Conservation (phyloP, 2,797 vertebrate species). For the Channa striata region DNA sequence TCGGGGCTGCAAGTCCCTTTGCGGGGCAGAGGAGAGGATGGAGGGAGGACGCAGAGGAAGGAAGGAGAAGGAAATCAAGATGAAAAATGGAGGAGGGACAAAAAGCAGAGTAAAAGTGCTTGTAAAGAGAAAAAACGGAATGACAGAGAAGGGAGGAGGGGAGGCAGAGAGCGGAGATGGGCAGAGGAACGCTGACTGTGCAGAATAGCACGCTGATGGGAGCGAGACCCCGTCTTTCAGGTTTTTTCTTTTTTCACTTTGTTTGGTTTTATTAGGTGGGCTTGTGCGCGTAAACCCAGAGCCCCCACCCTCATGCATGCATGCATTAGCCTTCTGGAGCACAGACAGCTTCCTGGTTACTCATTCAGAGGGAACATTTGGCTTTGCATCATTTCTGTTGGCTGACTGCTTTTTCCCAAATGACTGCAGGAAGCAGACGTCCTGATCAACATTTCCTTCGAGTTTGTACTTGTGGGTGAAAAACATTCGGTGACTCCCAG, state of each 20-base stretch:
- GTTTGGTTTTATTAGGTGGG: slow-evolving; percentile 42
- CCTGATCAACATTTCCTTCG: neutral
- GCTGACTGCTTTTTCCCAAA: neutral
- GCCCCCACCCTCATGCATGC: slow-evolving; percentile 2
- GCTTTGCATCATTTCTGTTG: neutral
- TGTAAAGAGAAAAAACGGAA: slow-evolving; percentile 48
- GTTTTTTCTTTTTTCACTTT: neutral
- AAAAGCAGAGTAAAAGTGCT: slow-evolving; percentile 56
- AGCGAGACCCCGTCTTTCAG: slow-evolving; percentile 62
- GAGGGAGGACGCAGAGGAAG: slow-evolving; percentile 10
- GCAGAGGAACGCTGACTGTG: slow-evolving; percentile 75
- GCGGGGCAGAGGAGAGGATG: slow-evolving; percentile 22
- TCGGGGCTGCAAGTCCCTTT: slow-evolving; percentile 49
- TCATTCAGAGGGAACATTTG: slow-evolving; percentile 24
- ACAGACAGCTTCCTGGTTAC: slow-evolving; percentile 3
- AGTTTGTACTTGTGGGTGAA: neutral
- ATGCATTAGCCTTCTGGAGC: slow-evolving; percentile 7
- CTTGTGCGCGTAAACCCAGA: neutral
- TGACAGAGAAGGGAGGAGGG: slow-evolving; percentile 19
- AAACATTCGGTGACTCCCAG: slow-evolving; percentile 18
- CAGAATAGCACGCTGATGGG: slow-evolving; percentile 70
- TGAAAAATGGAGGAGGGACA: slow-evolving; percentile 44
- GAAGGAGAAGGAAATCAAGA: slow-evolving; percentile 36
- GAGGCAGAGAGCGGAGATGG: slow-evolving; percentile 37
- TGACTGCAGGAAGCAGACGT: neutral